Evolutionary conservation across 2,113 vertebrate genomes (phyloP).

Genomic region (Chlamydotis undulata): DNA sequence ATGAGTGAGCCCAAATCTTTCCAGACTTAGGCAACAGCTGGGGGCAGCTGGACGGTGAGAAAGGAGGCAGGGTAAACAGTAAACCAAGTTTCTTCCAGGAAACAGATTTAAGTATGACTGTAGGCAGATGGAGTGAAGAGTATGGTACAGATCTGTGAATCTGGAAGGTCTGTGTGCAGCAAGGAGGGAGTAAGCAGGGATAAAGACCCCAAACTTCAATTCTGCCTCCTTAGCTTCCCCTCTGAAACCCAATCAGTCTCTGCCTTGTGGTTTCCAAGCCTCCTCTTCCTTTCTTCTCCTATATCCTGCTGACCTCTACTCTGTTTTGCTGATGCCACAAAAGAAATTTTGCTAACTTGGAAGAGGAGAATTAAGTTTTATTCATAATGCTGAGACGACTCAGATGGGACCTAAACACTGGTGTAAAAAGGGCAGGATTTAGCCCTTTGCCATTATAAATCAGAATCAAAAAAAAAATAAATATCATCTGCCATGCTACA

Average conservation of each 20-base stretch:
- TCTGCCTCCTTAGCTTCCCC: neutral
- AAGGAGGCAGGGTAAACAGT: neutral
- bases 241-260: neutral
- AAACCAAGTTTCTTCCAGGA: neutral
- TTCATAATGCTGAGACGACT: neutral
- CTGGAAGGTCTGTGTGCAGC: neutral
- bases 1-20: neutral
- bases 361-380: neutral
- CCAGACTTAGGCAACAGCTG: neutral
- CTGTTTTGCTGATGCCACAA: neutral
- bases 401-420: neutral
- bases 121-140: neutral
- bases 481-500: neutral
- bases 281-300: neutral
- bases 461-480: neutral
- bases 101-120: neutral
- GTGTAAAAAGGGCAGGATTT: neutral
- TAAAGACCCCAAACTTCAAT: neutral
- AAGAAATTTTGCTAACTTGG: neutral
- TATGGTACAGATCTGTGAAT: neutral
- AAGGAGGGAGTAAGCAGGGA: neutral
- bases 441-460: neutral
- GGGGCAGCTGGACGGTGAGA: neutral
- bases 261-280: neutral
- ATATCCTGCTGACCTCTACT: neutral